Conservation (phyloP, 2,797 vertebrate genomes). For the Eupleurogrammus muticus region DNA sequence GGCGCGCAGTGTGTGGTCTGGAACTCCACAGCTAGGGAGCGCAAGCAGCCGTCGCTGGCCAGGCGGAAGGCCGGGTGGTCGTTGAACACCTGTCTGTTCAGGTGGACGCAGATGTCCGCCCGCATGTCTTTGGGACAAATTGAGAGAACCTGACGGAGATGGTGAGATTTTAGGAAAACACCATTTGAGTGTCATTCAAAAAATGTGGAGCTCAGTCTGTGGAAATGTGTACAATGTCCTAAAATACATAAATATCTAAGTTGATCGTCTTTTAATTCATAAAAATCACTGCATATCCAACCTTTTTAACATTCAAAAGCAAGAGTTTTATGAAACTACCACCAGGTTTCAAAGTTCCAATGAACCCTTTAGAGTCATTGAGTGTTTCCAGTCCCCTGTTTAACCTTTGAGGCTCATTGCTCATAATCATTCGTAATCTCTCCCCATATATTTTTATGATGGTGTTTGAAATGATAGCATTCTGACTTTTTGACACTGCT, state of each 20-base stretch:
- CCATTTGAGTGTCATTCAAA: not conserved
- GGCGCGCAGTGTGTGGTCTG: conserved; percentile 97
- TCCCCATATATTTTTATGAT: conserved; percentile 3
- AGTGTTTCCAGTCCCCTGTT: not conserved
- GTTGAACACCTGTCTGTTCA: conserved; percentile 95
- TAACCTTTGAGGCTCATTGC: conserved; percentile 34
- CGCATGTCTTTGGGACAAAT: conserved; percentile 99
- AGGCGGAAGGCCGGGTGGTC: conserved; percentile 97
- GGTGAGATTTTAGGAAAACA: not conserved
- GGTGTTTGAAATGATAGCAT: conserved; percentile 1
- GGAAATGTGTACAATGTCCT: not conserved
- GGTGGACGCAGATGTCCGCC: conserved; percentile 98
- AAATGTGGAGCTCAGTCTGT: too few relatives aligned
- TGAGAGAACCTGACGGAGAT: conserved; percentile 89
- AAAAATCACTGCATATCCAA: too few relatives aligned
- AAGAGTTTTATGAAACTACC: too few relatives aligned
- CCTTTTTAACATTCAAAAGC: too few relatives aligned
- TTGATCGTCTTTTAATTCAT: too few relatives aligned
- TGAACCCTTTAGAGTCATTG: not conserved
- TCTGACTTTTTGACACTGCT: not conserved
- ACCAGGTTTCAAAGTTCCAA: not conserved
- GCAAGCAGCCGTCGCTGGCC: conserved; percentile 95
- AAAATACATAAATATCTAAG: too few relatives aligned
- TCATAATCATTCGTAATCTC: not conserved
- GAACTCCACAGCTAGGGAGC: conserved; percentile 96